Base-by-base conservation (phyloP, 2,888 invertebrate genomes). In the Phania funesta region DNA sequence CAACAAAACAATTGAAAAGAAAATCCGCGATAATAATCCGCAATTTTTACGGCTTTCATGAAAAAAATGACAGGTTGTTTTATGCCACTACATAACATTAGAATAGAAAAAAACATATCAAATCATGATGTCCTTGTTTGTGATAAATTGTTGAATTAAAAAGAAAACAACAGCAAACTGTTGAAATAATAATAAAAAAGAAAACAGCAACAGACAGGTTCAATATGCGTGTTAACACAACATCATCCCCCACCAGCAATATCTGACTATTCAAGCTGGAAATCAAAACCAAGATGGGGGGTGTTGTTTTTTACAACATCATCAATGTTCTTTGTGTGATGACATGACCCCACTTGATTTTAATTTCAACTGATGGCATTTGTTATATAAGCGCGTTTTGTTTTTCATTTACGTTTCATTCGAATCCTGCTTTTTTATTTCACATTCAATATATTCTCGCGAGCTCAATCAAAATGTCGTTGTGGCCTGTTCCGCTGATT, bases 21-120 rank as follows among this genome's bases (percentile, higher is more conserved):
- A 88, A 88, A 88, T 88, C 88, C 87, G 88, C 88, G 88, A 87
- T 88, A 86, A 88, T 88, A 88, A 88, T 88, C 88, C 88, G 87
- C 88, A 88, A 88, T 88, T 88, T 88, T 88, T 89, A 88, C 88
- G 87, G 88, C 89, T 89, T 88, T 89, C 86, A 85, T 85, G 83
- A 85, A 73, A 79, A 35, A 86, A 79, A 86, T 86, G 5, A 20
- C n/a, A 13, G 24, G 1, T 20, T 70, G 38, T 71, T 85, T 84
- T 84, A 80, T 70, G 73, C 80, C 83, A 85, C 85, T 85, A 82
- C 35, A 48, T 38, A 74, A 85, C 8, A 48, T 32, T 44, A 20
- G 29, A 73, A 60, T 16, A 32, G 46, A 18, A 35, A 29, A 70
- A 38, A 35, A 18, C 18, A 11, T 50, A 77, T 65, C 70, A 78